Evolutionary conservation across 1,140 invertebrate genomes (phyloP), one percentile per base, ranked within the genome.

Genomic region (Choristoneura fumiferana): DNA sequence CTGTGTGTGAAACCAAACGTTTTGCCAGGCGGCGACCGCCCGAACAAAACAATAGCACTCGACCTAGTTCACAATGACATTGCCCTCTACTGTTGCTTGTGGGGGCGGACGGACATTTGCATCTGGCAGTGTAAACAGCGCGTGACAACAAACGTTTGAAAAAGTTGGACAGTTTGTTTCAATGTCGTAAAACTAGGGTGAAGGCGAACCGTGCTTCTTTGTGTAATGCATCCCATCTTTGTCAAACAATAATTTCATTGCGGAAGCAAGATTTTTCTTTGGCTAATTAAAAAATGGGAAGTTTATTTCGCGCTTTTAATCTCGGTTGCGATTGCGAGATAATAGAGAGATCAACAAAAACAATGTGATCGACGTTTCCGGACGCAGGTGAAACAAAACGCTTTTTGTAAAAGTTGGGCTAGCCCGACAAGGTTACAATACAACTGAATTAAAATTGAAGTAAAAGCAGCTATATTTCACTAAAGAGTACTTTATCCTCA

Each of bases 11-110:
- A 71, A 71, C 72, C 62, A 55, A 72, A 74, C 76, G 81, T 83
- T 87, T 76, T 83, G 78, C 79, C 64, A 71, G 64, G 61, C 58
- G 36, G 33, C 45, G 58, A 15, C 14, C 58, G 57, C 45, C 36
- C 54, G 38, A 39, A 84, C 74, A 83, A 86, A 80, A 82, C 79
- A 84, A 82, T 73, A 57, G 61, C 56, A 78, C 62, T 58, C 78
- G 73, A 63, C 77, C 71, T 55, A 71, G 49, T 77, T 67, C 56
- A 60, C 62, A 62, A 72, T 64, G 58, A 63, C 76, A 65, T 45
- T 57, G 63, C 29, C 65, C 43, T 38, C 60, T 65, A 64, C 69
- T 75, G 63, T 71, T 58, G 55, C 57, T 55, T 57, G 39, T 66
- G 60, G 58, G 62, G 54, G 52, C 54, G 62, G 45, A 54, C 39